Base-by-base conservation (phyloP, 2,888 invertebrate genomes). In the Melipona beecheii region DNA sequence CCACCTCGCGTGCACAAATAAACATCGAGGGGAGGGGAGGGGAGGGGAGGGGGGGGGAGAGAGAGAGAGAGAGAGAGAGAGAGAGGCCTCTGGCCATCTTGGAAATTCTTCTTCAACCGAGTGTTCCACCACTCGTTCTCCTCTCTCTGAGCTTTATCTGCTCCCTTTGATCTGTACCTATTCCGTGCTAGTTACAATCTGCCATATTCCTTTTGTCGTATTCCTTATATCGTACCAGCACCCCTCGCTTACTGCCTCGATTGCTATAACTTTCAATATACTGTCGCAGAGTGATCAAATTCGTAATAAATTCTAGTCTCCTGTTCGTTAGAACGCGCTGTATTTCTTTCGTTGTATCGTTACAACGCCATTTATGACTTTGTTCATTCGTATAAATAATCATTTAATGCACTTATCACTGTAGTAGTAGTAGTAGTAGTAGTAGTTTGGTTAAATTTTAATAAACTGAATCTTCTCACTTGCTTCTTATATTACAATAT, bases 151-250 rank as follows among this genome's bases (percentile, higher is more conserved):
- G 43, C 24, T 49, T 36, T 56, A 43, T 13, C 27, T 21, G 21
- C 17, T 66, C 21, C 27, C 54, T 60, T 58, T 58, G 56, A 58
- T 58, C 60, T 31, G 17, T 9, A 43, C 43, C 43, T 43, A 60
- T 31, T 31, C 60, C 15, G 9, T 19, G 24, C 60, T 60, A 17
- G 24, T 60, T 60, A 60, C 19, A 60, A 64, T 62, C n/a, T 50
- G 50, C 75, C 17, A n/a, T 31, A 31, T 54, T 78, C 65, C 21
- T 65, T 50, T 54, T 58, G 54, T 60, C 60, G 60, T 43, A 43
- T 43, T 43, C 60, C 60, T 60, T 60, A 27, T 9, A 60, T 4
- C 60, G 24, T 60, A 27, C 27, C 17, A 27, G 31, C 49, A 52
- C 36, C 50, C 58, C 69, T 36, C 52, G 24, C 56, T 70, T n/a